These are phyloP conservation scores for Himantopus leucocephalus DNA, from an alignment of 2,113 vertebrate genomes.

Conservation along the genomic window DNA sequence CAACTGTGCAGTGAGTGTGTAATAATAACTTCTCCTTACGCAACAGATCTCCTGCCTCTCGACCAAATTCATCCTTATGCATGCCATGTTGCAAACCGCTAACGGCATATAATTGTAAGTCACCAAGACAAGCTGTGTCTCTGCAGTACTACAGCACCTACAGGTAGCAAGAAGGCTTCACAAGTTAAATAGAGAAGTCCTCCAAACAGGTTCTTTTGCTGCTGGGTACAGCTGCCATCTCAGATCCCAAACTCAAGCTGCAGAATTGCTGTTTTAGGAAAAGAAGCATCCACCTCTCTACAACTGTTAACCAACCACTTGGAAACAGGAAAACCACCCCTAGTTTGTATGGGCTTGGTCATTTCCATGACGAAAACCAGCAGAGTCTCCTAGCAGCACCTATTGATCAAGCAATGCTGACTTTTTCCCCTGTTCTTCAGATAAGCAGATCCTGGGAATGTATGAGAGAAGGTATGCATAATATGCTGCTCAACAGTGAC, in stretches of 20 bases:
- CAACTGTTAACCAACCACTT: not conserved
- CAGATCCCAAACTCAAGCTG: not conserved
- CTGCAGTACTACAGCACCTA: not conserved
- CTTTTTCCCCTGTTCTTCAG: not conserved
- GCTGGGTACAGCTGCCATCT: not conserved
- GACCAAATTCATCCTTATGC: not conserved
- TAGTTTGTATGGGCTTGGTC: not conserved
- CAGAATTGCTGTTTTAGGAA: not conserved
- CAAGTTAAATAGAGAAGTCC: not conserved
- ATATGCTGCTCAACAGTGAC: not conserved
- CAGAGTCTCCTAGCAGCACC: not conserved
- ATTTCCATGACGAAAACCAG: not conserved
- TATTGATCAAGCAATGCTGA: not conserved
- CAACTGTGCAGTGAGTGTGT: not conserved
- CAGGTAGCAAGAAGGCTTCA: not conserved
- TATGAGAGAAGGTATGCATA: not conserved
- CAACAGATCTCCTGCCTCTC: not conserved
- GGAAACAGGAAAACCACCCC: not conserved
- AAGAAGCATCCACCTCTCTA: not conserved
- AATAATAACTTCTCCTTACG: not conserved
- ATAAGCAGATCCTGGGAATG: conserved; percentile 6
- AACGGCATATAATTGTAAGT: not conserved
- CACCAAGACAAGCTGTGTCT: not conserved
- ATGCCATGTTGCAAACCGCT: not conserved
- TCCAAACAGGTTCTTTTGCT: not conserved